Evolutionary conservation across 92 coral and sea anemone species (phyloP).

Genomic region (Palythoa heliodiscus): DNA sequence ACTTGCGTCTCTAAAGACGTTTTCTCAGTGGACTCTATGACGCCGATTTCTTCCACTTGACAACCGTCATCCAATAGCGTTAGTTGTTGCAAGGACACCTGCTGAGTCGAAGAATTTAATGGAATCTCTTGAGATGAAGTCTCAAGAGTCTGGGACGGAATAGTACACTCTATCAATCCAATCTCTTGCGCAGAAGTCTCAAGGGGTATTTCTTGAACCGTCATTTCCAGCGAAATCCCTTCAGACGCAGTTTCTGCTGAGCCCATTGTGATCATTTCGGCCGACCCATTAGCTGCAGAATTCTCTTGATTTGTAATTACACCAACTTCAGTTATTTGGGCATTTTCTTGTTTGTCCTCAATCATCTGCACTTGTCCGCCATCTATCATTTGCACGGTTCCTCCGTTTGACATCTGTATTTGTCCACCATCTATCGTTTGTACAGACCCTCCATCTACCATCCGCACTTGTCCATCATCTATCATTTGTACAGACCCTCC

Average conservation of each 20-base stretch:
- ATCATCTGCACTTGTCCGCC: not conserved
- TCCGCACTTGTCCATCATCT: not conserved
- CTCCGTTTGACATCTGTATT: not conserved
- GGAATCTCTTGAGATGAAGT: slow-evolving; percentile 28
- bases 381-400: not conserved
- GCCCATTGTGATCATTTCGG: not conserved
- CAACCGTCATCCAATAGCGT: slow-evolving; percentile 29
- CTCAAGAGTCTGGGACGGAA: slow-evolving; percentile 15
- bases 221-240: slow-evolving; percentile 9
- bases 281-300: not conserved
- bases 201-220: slow-evolving; percentile 25
- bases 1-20: slow-evolving; percentile 10
- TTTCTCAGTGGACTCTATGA: slow-evolving; percentile 13
- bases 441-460: slow-evolving; percentile 4
- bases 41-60: slow-evolving; percentile 34
- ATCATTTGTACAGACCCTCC: not conserved
- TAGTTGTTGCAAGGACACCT: slow-evolving; percentile 1
- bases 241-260: not conserved
- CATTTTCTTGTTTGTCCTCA: not conserved
- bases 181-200: slow-evolving; percentile 16
- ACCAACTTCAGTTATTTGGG: slow-evolving; percentile 1
- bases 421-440: not conserved
- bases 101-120: slow-evolving; percentile 25
- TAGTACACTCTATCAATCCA: not conserved
- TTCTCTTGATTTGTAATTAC: not conserved